phyloP scores from a whole-genome alignment of 2,888 invertebrate genomes.

The Ceriagrion tenellum region DNA sequence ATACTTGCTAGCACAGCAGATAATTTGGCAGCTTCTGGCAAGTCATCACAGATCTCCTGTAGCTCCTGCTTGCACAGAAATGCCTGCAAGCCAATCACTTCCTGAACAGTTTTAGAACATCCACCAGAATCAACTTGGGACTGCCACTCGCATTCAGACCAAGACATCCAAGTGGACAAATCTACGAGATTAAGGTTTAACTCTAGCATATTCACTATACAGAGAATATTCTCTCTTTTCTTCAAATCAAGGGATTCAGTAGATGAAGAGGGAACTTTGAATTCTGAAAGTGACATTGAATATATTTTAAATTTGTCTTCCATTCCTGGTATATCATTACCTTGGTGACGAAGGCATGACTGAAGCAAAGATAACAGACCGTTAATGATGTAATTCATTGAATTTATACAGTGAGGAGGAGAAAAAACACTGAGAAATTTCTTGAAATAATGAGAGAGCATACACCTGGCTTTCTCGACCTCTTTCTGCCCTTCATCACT shows the following conservation, averaged over 20 bases:
- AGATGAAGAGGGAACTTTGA: neutral
- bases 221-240: neutral
- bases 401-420: neutral
- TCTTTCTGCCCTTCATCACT: neutral
- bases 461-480: neutral
- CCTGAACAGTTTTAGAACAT: neutral
- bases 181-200: slow-evolving; percentile 15
- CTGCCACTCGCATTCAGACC: slow-evolving; percentile 45
- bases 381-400: neutral
- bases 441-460: neutral
- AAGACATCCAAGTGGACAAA: slow-evolving; percentile 43
- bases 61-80: slow-evolving; percentile 32
- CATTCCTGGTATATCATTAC: neutral
- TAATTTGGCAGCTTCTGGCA: neutral
- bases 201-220: neutral
- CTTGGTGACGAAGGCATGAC: neutral
- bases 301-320: neutral
- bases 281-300: neutral
- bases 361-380: neutral
- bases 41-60: neutral
- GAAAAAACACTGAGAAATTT: slow-evolving; percentile 3
- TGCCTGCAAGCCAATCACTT: slow-evolving; percentile 36
- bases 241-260: neutral
- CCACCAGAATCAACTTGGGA: neutral
- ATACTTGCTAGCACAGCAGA: neutral